Conservation (phyloP, 2,888 invertebrate species). For the Polydrusus pterygomalis region DNA sequence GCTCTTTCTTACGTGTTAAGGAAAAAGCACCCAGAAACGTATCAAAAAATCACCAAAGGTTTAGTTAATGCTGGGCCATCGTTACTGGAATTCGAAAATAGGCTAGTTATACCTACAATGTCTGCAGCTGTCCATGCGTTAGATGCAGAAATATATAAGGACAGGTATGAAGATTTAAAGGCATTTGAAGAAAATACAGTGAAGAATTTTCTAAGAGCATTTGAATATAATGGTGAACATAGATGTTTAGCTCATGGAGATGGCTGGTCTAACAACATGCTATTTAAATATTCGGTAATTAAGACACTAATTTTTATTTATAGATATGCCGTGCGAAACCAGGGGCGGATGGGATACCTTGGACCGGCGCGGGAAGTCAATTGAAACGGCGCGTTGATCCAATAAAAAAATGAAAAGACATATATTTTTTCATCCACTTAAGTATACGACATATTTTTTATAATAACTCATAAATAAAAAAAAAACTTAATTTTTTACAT, state of each 20-base stretch:
- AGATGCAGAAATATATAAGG: conserved; percentile 21
- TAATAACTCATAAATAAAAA: no score
- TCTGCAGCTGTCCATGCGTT: conserved; percentile 13
- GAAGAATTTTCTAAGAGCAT: not conserved
- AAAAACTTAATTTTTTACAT: no score
- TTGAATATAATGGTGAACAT: conserved; percentile 1
- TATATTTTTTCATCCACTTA: no score
- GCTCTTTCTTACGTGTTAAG: conserved; percentile 39
- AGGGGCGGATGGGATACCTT: no score
- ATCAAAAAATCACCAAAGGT: not conserved
- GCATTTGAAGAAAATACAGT: conserved; percentile 8
- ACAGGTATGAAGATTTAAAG: conserved; percentile 6
- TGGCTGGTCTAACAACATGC: conserved; percentile 32
- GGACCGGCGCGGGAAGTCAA: no score
- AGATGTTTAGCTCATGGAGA: conserved; percentile 17
- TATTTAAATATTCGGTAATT: conserved; percentile 34
- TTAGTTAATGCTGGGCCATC: not conserved
- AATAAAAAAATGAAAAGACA: no score
- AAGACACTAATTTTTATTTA: not conserved
- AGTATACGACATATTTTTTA: no score
- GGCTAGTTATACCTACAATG: not conserved
- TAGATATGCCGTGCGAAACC: no score
- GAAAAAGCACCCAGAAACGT: conserved; percentile 30
- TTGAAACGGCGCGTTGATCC: no score
- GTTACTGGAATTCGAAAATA: not conserved